These are phyloP conservation scores for Crambe crambe DNA, from an alignment of 37 sponge, comb jelly and placozoan species.

Conservation along the genomic window DNA sequence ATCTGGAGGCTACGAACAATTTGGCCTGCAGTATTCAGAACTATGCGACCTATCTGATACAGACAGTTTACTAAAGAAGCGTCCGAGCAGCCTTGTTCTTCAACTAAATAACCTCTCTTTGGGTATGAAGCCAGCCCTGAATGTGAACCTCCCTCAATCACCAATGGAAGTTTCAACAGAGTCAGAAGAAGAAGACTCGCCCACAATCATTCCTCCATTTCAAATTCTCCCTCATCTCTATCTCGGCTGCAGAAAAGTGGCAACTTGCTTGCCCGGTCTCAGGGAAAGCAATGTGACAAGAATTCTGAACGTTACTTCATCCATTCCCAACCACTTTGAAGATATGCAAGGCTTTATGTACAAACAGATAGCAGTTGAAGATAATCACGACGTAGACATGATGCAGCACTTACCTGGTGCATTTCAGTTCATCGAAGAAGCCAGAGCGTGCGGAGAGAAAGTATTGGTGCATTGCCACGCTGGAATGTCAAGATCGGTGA, in stretches of 20 bases:
- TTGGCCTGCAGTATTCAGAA: slow-evolving; percentile 8
- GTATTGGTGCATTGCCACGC: slow-evolving; percentile 93
- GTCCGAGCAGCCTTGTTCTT: slow-evolving; percentile 60
- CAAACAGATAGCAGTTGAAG: slow-evolving; percentile 88
- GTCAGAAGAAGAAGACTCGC: slow-evolving; percentile 1
- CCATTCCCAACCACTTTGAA: slow-evolving; percentile 39
- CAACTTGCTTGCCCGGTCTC: slow-evolving; percentile 28
- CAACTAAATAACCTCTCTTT: slow-evolving; percentile 43
- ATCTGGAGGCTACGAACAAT: slow-evolving; percentile 46
- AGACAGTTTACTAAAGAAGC: slow-evolving; percentile 12
- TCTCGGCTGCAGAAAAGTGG: slow-evolving; percentile 66
- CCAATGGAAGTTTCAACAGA: slow-evolving; percentile 7
- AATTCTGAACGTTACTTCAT: slow-evolving; percentile 67
- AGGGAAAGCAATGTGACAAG: slow-evolving; percentile 23
- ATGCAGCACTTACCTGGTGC: slow-evolving; percentile 69
- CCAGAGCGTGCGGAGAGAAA: slow-evolving; percentile 49
- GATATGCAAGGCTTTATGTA: slow-evolving; percentile 44
- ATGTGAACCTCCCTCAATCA: not conserved
- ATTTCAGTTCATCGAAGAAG: slow-evolving; percentile 85
- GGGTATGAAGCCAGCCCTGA: not conserved
- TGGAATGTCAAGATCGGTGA: slow-evolving; percentile 88
- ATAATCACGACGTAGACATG: slow-evolving; percentile 72
- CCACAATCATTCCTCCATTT: slow-evolving; percentile 22
- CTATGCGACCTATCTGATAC: slow-evolving; percentile 26
- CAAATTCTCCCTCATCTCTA: slow-evolving; percentile 67